These are phyloP conservation scores for Chorisops tibialis DNA, from an alignment of 2,888 invertebrate genomes.

Conservation along the genomic window DNA sequence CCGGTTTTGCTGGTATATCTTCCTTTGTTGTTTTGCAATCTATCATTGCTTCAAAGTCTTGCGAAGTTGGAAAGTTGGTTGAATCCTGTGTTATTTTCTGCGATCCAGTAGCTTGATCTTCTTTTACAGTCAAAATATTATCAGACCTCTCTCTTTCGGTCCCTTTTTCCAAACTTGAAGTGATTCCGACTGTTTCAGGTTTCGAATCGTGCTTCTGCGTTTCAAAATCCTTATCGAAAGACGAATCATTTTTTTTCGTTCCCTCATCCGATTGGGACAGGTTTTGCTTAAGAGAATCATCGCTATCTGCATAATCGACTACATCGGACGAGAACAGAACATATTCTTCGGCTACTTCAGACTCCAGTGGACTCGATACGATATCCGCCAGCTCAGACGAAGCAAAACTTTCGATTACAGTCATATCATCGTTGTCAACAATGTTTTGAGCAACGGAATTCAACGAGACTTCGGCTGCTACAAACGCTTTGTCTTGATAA, in stretches of 20 bases:
- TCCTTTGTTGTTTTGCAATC: conserved; percentile 62
- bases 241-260: not conserved
- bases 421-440: conserved; percentile 58
- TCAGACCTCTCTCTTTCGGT: conserved; percentile 41
- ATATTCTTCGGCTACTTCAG: conserved; percentile 61
- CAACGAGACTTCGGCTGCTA: conserved; percentile 59
- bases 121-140: conserved; percentile 43
- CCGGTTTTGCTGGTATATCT: conserved; percentile 38
- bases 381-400: conserved; percentile 58
- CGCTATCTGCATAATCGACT: conserved; percentile 58
- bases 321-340: conserved; percentile 62
- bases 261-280: conserved; percentile 1
- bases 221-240: conserved; percentile 16
- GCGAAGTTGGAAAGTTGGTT: conserved; percentile 59
- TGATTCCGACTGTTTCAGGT: not conserved
- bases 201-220: not conserved
- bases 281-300: conserved; percentile 43
- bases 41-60: conserved; percentile 65
- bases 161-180: not conserved
- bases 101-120: conserved; percentile 29
- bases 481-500: conserved; percentile 57
- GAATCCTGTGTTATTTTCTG: conserved; percentile 59
- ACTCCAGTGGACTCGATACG: conserved; percentile 60
- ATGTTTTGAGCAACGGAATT: conserved; percentile 58
- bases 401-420: conserved; percentile 56